Percentiles rank a stretch among this genome's conserved stretches.
Conservation (phyloP, 2,113 vertebrate species). For the Grammomys surdaster region DNA sequence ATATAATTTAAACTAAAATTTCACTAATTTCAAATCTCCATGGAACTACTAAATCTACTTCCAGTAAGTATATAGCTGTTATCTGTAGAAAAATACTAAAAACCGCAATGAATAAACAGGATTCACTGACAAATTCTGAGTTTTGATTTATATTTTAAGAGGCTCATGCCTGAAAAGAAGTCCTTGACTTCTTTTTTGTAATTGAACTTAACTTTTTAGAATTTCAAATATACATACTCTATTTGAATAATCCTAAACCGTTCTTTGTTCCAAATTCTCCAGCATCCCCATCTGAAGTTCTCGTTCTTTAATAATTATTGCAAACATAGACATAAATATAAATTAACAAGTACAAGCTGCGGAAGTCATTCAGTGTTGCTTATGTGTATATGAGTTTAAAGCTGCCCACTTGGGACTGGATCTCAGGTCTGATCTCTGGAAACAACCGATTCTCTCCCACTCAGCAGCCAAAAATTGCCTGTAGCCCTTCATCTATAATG, state of each 20-base stretch:
- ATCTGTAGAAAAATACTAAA: not conserved
- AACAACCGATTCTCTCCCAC: not conserved
- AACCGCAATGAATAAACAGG: not conserved
- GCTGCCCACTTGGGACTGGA: fast-evolving
- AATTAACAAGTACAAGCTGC: not conserved
- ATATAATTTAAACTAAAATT: not conserved
- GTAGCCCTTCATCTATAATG: no score
- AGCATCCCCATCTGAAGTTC: fast-evolving
- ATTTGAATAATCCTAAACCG: not conserved
- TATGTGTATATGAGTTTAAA: not conserved
- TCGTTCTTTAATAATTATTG: not conserved
- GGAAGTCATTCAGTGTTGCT: not conserved
- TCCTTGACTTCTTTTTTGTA: not conserved
- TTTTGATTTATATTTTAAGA: not conserved
- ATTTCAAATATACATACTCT: not conserved
- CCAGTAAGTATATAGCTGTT: not conserved
- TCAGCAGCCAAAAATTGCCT: not conserved
- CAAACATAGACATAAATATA: not conserved
- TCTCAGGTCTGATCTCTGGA: not conserved
- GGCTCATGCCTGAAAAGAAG: not conserved
- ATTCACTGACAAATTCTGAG: not conserved
- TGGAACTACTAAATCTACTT: not conserved
- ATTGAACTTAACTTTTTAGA: not conserved
- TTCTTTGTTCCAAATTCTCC: not conserved
- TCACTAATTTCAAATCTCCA: not conserved